Percentiles rank a stretch among this genome's conserved stretches.
Conservation (phyloP, 2,797 vertebrate species). For the Sebastes trivittatus region DNA sequence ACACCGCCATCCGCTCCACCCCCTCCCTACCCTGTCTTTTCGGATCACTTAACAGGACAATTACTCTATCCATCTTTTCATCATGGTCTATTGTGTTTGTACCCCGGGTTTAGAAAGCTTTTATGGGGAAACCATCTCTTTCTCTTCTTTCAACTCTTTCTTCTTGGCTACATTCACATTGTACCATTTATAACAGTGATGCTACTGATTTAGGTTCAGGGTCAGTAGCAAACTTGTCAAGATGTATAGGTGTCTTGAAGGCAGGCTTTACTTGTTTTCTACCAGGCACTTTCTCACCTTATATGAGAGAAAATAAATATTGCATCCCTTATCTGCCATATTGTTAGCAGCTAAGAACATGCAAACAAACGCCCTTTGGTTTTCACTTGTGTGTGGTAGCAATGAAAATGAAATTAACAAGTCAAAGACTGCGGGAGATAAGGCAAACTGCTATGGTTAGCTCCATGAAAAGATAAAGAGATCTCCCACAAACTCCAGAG, state of each 20-base stretch:
- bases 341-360: background rate
- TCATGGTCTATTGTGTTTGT: conserved; percentile 78
- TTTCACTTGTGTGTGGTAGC: too few relatives aligned
- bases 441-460: background rate
- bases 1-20: conserved; percentile 5
- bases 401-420: background rate
- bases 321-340: background rate
- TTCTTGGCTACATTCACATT: conserved; percentile 46
- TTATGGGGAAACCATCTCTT: conserved; percentile 81
- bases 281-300: background rate
- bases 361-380: background rate
- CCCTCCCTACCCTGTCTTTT: conserved; percentile 69
- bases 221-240: conserved; percentile 35
- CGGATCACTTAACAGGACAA: conserved; percentile 88
- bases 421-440: background rate
- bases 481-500: background rate
- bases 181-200: conserved; percentile 38
- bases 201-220: conserved; percentile 38
- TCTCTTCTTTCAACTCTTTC: conserved; percentile 54
- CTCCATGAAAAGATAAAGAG: background rate
- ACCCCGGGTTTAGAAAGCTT: conserved; percentile 79
- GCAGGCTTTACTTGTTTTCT: background rate
- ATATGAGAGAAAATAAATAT: background rate
- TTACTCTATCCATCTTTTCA: conserved; percentile 85
- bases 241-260: conserved; percentile 7